phyloP scores from a whole-genome alignment of 2,113 vertebrate species.

The Dolichotis patagonum region DNA sequence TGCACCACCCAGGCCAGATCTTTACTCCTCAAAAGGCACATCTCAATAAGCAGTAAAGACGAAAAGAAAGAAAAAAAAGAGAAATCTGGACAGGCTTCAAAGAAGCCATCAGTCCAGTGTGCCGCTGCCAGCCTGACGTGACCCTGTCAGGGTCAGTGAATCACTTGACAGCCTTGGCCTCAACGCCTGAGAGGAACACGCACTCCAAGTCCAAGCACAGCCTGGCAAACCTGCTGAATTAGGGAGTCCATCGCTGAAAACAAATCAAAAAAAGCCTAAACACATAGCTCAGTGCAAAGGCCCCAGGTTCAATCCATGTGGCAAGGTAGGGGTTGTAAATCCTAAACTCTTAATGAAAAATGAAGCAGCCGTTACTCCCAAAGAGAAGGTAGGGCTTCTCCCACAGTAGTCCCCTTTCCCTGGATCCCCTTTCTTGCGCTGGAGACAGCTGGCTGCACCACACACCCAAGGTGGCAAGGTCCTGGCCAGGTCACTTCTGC shows the following conservation, averaged over 20 bases:
- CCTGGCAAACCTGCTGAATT: not conserved
- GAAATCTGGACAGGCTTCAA: not conserved
- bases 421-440: no score
- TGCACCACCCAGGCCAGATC: not conserved
- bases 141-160: not conserved
- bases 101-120: not conserved
- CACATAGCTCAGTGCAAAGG: not conserved
- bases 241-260: not conserved
- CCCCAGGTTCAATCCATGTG: not conserved
- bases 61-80: no score
- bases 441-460: not conserved
- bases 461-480: not conserved
- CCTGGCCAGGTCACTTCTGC: not conserved
- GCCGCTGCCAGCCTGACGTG: not conserved
- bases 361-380: not conserved
- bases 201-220: not conserved
- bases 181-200: not conserved
- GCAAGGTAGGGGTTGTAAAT: not conserved
- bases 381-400: not conserved
- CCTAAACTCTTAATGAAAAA: not conserved
- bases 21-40: not conserved
- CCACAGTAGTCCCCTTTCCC: not conserved
- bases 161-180: not conserved
- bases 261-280: not conserved
- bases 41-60: not conserved